Evolutionary conservation across 92 coral and sea anemone genomes (phyloP).

Genomic region (Phenganax subtilis): DNA sequence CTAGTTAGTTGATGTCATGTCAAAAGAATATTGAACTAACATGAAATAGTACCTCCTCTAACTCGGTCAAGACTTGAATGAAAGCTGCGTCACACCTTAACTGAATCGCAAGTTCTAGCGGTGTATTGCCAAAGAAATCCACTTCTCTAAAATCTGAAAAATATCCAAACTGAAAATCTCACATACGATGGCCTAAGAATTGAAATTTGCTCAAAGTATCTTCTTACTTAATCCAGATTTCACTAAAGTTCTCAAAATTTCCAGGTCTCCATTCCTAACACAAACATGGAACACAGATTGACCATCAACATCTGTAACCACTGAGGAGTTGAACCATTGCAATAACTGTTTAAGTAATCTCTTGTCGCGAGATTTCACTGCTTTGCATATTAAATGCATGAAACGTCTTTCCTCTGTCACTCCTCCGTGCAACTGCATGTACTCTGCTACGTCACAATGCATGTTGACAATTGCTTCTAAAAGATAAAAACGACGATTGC

Average conservation of each 20-base stretch:
- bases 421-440: conserved; percentile 83
- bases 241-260: conserved; percentile 58
- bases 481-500: background rate
- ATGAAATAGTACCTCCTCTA: conserved; percentile 43
- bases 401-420: conserved; percentile 59
- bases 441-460: conserved; percentile 76
- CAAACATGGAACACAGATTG: conserved; percentile 79
- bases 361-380: conserved; percentile 67
- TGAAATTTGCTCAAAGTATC: background rate
- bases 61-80: background rate
- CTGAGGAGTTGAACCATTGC: conserved; percentile 79
- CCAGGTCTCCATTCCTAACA: conserved; percentile 59
- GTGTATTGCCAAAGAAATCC: conserved; percentile 71
- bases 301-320: conserved; percentile 75
- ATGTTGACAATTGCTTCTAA: conserved; percentile 73
- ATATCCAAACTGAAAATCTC: conserved; percentile 1
- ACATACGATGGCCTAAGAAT: background rate
- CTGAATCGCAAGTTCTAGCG: conserved; percentile 43
- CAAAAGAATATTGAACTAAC: conserved; percentile 16
- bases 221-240: conserved; percentile 78
- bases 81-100: conserved; percentile 5
- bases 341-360: conserved; percentile 66
- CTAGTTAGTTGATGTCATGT: background rate
- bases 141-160: conserved; percentile 62
- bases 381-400: conserved; percentile 63